phyloP scores from a whole-genome alignment of 2,888 invertebrate species.

The Flexamia atlantica region DNA sequence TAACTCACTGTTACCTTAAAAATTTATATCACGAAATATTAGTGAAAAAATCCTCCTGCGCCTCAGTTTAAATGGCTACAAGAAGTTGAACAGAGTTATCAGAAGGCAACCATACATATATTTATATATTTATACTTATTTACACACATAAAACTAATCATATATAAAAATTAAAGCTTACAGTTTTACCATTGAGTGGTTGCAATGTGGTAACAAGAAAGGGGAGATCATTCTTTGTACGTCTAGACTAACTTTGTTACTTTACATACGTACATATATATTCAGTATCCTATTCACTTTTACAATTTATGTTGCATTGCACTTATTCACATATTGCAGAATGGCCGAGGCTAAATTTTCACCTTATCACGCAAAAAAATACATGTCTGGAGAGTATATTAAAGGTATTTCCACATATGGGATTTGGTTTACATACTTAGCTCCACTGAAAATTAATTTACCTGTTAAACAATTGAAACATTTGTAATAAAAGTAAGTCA shows the following conservation, averaged over 20 bases:
- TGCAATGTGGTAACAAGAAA: slow-evolving; percentile 37
- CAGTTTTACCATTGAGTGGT: slow-evolving; percentile 49
- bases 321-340: background rate
- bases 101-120: slow-evolving; percentile 62
- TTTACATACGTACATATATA: background rate
- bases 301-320: slow-evolving; percentile 7
- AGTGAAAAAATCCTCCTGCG: slow-evolving; percentile 3
- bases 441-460: background rate
- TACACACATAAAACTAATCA: slow-evolving; percentile 58
- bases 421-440: background rate
- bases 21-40: background rate
- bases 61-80: slow-evolving; percentile 16
- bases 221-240: slow-evolving; percentile 57
- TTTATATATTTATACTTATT: slow-evolving; percentile 49
- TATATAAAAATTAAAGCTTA: slow-evolving; percentile 63
- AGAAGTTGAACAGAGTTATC: slow-evolving; percentile 38
- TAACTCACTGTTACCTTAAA: background rate
- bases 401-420: background rate
- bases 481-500: background rate
- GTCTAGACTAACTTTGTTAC: slow-evolving; percentile 46
- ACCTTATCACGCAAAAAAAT: background rate
- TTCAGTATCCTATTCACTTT: background rate
- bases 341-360: background rate
- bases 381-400: background rate
- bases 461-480: background rate